Base-by-base conservation (phyloP, 2,797 vertebrate species). In the Protonibea diacanthus region DNA sequence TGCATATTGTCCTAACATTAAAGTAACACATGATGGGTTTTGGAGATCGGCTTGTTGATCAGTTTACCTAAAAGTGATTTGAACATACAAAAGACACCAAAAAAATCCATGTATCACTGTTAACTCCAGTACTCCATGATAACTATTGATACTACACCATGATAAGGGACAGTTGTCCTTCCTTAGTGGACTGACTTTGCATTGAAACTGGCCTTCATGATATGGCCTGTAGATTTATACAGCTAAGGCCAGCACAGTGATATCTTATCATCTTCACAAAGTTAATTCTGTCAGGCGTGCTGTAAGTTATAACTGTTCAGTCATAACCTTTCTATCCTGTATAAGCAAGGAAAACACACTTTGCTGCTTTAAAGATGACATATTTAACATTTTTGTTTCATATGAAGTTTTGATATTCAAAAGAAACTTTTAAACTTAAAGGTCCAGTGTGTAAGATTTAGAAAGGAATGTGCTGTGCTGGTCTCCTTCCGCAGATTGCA, bases 41-140 rank as follows among this genome's bases (percentile, higher is more conserved):
- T 23, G 33, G 20, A 40, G 66, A 74, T 53, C 47, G 60, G 56
- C 38, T 66, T 59, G 18, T 48, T 63, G 25, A 49, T 42, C 25
- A 62, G 1, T 27, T 61, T 12, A 64, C 52, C 3, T 13, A 10
- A 18, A 59, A 56, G n/a, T 62, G 64, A 74, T 73, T n/a, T 0
- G 5, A 75, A 63, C 64, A 65, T 18, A 15, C 51, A 57, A 11
- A 11, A 3, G 13, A 44, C 13, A 55, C 48, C 55, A 66, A 21
- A 59, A 23, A 12, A n/a, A 63, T 52, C 21, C n/a, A 11, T 58
- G 21, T 29, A 8, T 49, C 21, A 40, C 17, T 1, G 5, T 55
- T 38, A 44, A 17, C 38, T 47, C 17, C 14, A 21, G 33, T 14
- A 21, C 33, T 21, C 13, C 40, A 20, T 4, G 27, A 25, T 10